phyloP scores from a whole-genome alignment of 2,888 invertebrate species.

The Erynnis tages region DNA sequence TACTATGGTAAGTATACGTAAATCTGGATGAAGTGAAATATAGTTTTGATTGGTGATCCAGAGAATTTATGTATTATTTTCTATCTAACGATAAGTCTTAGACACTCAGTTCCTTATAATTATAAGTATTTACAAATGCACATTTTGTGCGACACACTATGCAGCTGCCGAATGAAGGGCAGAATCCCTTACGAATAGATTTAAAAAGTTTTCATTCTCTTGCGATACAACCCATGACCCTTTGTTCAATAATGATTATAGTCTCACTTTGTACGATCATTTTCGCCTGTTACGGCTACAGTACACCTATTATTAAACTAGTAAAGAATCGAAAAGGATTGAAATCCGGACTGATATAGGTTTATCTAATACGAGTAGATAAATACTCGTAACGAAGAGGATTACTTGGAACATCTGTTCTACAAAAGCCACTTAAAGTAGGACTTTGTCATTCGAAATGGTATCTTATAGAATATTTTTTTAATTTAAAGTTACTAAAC shows the following conservation, averaged over 20 bases:
- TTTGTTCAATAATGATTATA: conserved; percentile 61
- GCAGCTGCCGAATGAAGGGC: conserved; percentile 74
- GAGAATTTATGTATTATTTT: conserved; percentile 49
- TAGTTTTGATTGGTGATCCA: conserved; percentile 23
- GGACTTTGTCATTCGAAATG: conserved; percentile 13
- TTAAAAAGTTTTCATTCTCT: conserved; percentile 35
- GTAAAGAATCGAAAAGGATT: conserved; percentile 47
- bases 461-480: background rate
- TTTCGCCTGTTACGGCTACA: conserved; percentile 45
- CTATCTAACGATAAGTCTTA: conserved; percentile 66
- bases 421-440: conserved; percentile 18
- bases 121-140: conserved; percentile 76
- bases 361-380: conserved; percentile 27
- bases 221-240: conserved; percentile 53
- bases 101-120: conserved; percentile 63
- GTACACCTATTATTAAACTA: conserved; percentile 37
- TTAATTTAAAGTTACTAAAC: conserved; percentile 5
- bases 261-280: conserved; percentile 76
- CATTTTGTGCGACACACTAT: conserved; percentile 56
- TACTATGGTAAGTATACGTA: too few species aligned
- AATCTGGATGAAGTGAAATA: too few species aligned
- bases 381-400: conserved; percentile 22
- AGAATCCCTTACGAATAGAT: conserved; percentile 44
- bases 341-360: conserved; percentile 31
- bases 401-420: conserved; percentile 29